phyloP scores from a whole-genome alignment of 2,888 invertebrate species.

The Eristalis intricaria region DNA sequence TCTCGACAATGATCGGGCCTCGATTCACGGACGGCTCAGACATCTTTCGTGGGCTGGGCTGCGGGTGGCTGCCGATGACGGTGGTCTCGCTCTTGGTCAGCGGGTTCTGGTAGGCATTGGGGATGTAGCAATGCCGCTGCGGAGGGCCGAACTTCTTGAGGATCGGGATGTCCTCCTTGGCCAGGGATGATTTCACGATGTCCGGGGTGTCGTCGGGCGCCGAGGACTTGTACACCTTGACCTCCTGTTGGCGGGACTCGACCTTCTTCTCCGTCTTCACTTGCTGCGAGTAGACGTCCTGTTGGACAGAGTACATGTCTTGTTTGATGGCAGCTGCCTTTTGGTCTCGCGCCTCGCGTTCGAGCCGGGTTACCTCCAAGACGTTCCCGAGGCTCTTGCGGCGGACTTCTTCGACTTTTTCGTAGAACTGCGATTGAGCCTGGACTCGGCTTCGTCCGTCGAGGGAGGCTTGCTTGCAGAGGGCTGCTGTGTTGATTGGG shows the following conservation, averaged over 20 bases:
- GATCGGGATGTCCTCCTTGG: conserved; percentile 79
- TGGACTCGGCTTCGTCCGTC: conserved; percentile 74
- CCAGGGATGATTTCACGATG: conserved; percentile 79
- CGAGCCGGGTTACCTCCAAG: conserved; percentile 71
- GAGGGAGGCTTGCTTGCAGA: conserved; percentile 52
- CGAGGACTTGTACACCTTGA: conserved; percentile 77
- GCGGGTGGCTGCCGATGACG: conserved; percentile 35
- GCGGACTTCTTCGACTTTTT: conserved; percentile 73
- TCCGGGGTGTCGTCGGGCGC: conserved; percentile 80
- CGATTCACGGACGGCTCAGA: conserved; percentile 46
- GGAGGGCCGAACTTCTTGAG: conserved; percentile 80
- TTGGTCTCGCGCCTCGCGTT: conserved; percentile 52
- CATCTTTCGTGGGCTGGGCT: conserved; percentile 49
- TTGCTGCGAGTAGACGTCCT: conserved; percentile 55
- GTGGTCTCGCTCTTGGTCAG: conserved; percentile 60
- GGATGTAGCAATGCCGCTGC: conserved; percentile 79
- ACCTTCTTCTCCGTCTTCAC: conserved; percentile 36
- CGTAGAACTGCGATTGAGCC: conserved; percentile 66
- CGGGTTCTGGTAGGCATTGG: conserved; percentile 80
- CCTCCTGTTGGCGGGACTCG: conserved; percentile 43
- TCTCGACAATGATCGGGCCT: conserved; percentile 78
- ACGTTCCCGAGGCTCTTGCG: conserved; percentile 78
- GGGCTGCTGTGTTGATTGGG: conserved; percentile 23
- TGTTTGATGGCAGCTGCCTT: conserved; percentile 64
- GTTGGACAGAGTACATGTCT: conserved; percentile 66